Conservation (phyloP, 2,113 vertebrate genomes). For the Gavialis gangeticus region DNA sequence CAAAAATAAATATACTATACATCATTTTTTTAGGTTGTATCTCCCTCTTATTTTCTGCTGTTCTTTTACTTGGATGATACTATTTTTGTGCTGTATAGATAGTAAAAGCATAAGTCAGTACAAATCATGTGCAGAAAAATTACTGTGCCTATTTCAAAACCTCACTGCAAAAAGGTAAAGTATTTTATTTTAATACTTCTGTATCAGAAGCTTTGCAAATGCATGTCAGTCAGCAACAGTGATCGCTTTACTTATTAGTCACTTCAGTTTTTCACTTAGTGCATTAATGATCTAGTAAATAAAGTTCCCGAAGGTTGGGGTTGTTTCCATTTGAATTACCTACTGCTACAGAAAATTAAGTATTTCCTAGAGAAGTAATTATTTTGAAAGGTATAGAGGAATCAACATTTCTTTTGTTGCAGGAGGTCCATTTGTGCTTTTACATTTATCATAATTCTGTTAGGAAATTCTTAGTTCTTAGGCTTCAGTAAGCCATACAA, state of each 20-base stretch:
- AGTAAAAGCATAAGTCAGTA: background rate
- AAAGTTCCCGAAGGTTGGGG: background rate
- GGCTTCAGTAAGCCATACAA: background rate
- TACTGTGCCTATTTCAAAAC: background rate
- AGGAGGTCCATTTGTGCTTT: background rate
- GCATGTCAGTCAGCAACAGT: background rate
- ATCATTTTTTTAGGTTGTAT: background rate
- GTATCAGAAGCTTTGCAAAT: background rate
- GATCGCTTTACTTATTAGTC: background rate
- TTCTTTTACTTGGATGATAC: background rate
- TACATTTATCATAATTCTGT: background rate
- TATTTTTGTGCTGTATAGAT: rapidly evolving
- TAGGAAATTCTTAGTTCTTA: background rate
- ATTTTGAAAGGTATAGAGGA: background rate
- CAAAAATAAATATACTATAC: background rate
- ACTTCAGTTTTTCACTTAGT: background rate
- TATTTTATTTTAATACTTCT: background rate
- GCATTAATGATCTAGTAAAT: background rate
- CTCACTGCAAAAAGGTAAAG: background rate
- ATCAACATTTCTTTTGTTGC: background rate
- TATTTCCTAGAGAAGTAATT: background rate
- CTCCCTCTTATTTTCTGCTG: background rate
- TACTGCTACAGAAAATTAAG: background rate
- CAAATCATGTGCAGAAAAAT: background rate
- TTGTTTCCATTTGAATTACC: background rate